Percentiles rank a stretch among this genome's conserved stretches.
phyloP scores from a whole-genome alignment of 1,140 invertebrate species.

The Pomphorhynchus laevis region DNA sequence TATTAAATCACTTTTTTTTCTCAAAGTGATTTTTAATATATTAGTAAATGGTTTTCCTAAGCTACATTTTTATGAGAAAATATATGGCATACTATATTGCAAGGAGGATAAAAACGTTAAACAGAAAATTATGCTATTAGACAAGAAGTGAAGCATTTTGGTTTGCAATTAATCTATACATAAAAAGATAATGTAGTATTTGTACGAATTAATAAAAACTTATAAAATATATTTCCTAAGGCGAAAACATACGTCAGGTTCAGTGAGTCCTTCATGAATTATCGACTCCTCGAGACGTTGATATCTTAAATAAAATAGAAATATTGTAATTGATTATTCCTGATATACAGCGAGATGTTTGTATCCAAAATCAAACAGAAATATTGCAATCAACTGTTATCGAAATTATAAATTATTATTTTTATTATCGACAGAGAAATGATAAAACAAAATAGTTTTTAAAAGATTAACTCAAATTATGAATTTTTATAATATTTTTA shows the following conservation, averaged over 20 bases:
- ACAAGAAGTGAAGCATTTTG: background rate
- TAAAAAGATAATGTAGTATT: background rate
- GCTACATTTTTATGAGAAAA: no score
- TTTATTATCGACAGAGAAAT: background rate
- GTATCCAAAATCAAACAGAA: slow-evolving; percentile 12
- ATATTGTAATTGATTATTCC: background rate
- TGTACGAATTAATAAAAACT: slow-evolving; percentile 1
- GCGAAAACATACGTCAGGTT: slow-evolving; percentile 19
- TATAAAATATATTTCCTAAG: background rate
- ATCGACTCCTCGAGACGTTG: slow-evolving; percentile 63
- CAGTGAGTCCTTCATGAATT: slow-evolving; percentile 39
- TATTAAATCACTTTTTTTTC: no score
- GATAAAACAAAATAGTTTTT: no score
- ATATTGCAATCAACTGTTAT: background rate
- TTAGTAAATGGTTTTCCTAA: no score
- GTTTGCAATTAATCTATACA: background rate
- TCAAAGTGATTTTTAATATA: no score
- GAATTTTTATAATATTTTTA: no score
- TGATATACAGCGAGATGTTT: no score
- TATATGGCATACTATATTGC: no score
- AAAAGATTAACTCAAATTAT: background rate
- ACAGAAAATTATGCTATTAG: background rate
- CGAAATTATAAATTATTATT: background rate
- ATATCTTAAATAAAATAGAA: slow-evolving; percentile 25
- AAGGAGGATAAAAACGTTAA: background rate